A percentile compares a stretch with the other conserved stretches of the same genome.
These are phyloP conservation scores for Acleris emargana DNA, from an alignment of 2,888 invertebrate genomes.

Conservation along the genomic window DNA sequence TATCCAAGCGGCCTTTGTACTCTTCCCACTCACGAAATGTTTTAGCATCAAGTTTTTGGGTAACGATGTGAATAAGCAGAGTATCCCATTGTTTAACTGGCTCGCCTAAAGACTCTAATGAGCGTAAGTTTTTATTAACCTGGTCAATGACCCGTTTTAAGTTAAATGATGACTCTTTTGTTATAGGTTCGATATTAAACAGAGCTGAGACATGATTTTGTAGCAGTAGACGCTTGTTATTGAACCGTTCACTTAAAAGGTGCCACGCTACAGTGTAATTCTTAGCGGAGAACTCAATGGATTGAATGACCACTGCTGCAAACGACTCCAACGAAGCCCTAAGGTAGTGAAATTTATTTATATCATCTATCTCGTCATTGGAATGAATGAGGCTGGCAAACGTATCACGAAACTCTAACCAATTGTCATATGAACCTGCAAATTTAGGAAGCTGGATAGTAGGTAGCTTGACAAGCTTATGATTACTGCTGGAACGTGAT, in stretches of 20 bases:
- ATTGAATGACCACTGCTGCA: conserved; percentile 35
- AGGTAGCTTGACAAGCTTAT: not conserved
- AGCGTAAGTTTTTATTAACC: too few species aligned
- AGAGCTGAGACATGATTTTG: conserved; percentile 37
- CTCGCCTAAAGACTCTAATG: too few species aligned
- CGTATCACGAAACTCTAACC: not conserved
- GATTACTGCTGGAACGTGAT: not conserved
- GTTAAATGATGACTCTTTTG: too few species aligned
- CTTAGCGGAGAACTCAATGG: conserved; percentile 32
- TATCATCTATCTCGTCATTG: too few species aligned
- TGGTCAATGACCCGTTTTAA: too few species aligned
- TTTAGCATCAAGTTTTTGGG: conserved; percentile 24
- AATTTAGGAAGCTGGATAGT: not conserved
- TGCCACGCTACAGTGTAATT: conserved; percentile 35
- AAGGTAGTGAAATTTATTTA: not conserved
- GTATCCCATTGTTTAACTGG: too few species aligned
- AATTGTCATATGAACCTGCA: not conserved
- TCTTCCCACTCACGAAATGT: conserved; percentile 36
- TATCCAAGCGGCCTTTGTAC: conserved; percentile 21
- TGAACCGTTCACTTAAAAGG: conserved; percentile 33
- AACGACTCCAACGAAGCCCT: conserved; percentile 5
- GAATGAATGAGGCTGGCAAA: too few species aligned
- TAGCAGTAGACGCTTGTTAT: conserved; percentile 34
- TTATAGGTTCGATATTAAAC: conserved; percentile 38
- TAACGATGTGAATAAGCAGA: too few species aligned